Percentiles rank a stretch among this genome's conserved stretches.
phyloP scores from a whole-genome alignment of 2,888 invertebrate species.

The Latheticus oryzae region DNA sequence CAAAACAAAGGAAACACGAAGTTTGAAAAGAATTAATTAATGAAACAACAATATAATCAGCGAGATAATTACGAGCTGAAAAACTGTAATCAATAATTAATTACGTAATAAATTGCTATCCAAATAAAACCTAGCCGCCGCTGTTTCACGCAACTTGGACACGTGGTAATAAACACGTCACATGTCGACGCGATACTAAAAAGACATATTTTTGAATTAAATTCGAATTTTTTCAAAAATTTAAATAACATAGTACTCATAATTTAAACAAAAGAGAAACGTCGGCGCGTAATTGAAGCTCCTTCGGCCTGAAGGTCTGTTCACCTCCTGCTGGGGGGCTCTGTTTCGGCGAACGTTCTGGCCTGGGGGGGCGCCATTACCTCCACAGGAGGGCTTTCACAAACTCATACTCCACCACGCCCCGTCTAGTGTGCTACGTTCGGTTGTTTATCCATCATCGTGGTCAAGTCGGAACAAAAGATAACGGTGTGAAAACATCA shows the following conservation, averaged over 20 bases:
- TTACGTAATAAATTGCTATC: conserved; percentile 25
- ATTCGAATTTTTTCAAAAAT: background rate
- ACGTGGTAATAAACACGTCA: conserved; percentile 10
- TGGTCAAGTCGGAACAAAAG: conserved; percentile 7
- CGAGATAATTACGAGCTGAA: conserved; percentile 13
- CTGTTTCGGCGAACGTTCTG: conserved; percentile 60
- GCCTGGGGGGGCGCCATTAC: conserved; percentile 62
- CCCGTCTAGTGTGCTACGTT: conserved; percentile 55
- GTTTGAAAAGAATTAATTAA: conserved; percentile 17
- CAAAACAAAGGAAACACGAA: conserved; percentile 13
- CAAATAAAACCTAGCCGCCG: background rate
- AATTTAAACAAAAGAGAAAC: conserved; percentile 16
- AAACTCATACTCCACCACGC: conserved; percentile 55
- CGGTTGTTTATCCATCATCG: conserved; percentile 28
- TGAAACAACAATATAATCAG: conserved; percentile 20
- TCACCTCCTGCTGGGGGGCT: conserved; percentile 52
- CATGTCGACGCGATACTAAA: too few species aligned
- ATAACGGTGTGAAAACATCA: too few species aligned
- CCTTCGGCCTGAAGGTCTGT: conserved; percentile 15
- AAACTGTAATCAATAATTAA: conserved; percentile 28
- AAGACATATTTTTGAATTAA: too few species aligned
- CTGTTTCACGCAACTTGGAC: conserved; percentile 9
- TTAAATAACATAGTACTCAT: too few species aligned
- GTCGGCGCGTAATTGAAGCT: conserved; percentile 31
- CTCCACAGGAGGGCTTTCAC: conserved; percentile 57